A percentile compares a stretch with the other conserved stretches of the same genome.
These are phyloP conservation scores for Eurytoma californica DNA, from an alignment of 2,888 invertebrate genomes.

Conservation along the genomic window DNA sequence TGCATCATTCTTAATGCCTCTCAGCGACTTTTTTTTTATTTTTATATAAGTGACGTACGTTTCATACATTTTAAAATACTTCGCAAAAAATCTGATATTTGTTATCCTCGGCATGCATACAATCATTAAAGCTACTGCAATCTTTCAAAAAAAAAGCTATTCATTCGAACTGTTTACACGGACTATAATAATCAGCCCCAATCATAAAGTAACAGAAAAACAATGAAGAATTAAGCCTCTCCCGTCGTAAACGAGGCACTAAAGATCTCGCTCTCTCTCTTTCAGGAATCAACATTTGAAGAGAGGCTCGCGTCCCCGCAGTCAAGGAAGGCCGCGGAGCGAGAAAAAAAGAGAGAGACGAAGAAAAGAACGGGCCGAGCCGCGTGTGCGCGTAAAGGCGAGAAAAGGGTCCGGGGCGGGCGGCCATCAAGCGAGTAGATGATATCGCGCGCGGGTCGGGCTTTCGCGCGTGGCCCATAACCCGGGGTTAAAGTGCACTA, in stretches of 20 bases:
- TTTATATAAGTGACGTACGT: too few relatives aligned
- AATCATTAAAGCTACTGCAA: too few relatives aligned
- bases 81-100: too few relatives aligned
- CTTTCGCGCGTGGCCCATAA: constrained; percentile 56
- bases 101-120: too few relatives aligned
- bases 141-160: background rate
- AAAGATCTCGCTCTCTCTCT: constrained; percentile 24
- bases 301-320: background rate
- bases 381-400: constrained; percentile 35
- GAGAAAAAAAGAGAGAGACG: background rate
- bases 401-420: constrained; percentile 44
- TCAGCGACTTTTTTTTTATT: too few relatives aligned
- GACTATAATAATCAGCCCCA: background rate
- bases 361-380: background rate
- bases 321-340: background rate
- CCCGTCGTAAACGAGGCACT: constrained; percentile 24
- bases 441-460: constrained; percentile 56
- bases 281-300: constrained; percentile 31
- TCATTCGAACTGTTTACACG: constrained; percentile 13
- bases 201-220: constrained; percentile 6
- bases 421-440: constrained; percentile 48
- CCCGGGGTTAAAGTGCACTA: constrained; percentile 60
- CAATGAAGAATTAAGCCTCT: constrained; percentile 14
- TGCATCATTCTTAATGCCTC: too few relatives aligned
- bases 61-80: too few relatives aligned